Evolutionary conservation across 2,888 invertebrate species (phyloP), one percentile per base, ranked within the genome.

Genomic region (Ectropis crepuscularia): DNA sequence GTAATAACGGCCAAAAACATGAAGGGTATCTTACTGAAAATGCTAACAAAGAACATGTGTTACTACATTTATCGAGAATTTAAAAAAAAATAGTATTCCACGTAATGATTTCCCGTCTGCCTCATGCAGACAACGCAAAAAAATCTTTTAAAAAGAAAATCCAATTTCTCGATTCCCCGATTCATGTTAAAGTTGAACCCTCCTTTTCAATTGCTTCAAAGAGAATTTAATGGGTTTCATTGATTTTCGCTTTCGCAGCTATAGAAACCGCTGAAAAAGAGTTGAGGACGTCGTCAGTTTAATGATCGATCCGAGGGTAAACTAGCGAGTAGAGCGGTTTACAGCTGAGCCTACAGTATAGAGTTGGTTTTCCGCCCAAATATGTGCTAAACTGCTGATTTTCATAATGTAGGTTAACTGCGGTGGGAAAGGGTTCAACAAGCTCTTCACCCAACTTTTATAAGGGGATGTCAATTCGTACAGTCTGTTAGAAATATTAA

Each of bases 161-260:
- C 73, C 74, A 74, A 77, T 81, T 78, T 74, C 76, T 69, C 72
- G 70, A 75, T 73, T 74, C 75, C 54, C 60, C 68, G 65, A 71
- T 71, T 71, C 67, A 69, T 76, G 71, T 73, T 72, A 70, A 77
- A 76, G 75, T 78, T 76, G 78, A 80, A 78, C 77, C 73, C 73
- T 69, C 73, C 73, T 61, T 67, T 72, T 71, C 69, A 67, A 70
- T 71, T 68, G 68, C 60, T 68, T 68, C 66, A 65, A 70, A 71
- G 72, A 61, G 61, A 67, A 58, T 71, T 71, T 71, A 69, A 73
- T 71, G 71, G 69, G 65, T 71, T 71, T 69, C 65, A 73, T 73
- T 70, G 72, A 72, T 72, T 72, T 70, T 65, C 66, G 63, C 68
- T 70, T 65, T 63, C 63, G 58, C 60, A 67, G 57, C 58, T 41